A percentile compares a stretch with the other conserved stretches of the same genome.
Conservation (phyloP, 2,113 vertebrate genomes). For the Pica pica region DNA sequence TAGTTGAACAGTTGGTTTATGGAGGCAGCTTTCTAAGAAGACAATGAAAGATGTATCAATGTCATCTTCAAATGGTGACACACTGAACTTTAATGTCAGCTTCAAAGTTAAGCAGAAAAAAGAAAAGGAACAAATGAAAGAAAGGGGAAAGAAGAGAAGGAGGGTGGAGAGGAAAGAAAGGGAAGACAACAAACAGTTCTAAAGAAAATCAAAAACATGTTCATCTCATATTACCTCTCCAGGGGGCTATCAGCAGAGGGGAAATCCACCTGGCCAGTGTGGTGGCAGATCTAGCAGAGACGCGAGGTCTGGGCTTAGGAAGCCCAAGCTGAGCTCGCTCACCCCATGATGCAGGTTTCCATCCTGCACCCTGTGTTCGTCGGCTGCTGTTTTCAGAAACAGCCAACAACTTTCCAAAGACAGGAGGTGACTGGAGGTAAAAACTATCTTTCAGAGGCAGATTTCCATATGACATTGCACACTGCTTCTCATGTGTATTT, state of each 20-base stretch:
- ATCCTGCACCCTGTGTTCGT: not conserved
- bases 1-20: not conserved
- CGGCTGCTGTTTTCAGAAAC: not conserved
- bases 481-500: not conserved
- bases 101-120: not conserved
- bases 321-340: not conserved
- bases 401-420: not conserved
- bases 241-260: not conserved
- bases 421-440: not conserved
- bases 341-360: not conserved
- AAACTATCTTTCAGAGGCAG: not conserved
- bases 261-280: not conserved
- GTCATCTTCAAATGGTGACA: not conserved
- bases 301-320: rapidly evolving
- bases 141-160: not conserved
- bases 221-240: not conserved
- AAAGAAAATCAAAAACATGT: not conserved
- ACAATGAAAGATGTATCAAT: not conserved
- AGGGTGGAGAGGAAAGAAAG: not conserved
- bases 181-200: not conserved
- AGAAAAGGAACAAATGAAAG: not conserved
- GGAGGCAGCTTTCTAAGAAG: not conserved
- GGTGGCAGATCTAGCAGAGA: not conserved
- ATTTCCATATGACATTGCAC: not conserved
- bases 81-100: not conserved